Evolutionary conservation across 2,113 vertebrate genomes (phyloP).

Genomic region (Conger conger): DNA sequence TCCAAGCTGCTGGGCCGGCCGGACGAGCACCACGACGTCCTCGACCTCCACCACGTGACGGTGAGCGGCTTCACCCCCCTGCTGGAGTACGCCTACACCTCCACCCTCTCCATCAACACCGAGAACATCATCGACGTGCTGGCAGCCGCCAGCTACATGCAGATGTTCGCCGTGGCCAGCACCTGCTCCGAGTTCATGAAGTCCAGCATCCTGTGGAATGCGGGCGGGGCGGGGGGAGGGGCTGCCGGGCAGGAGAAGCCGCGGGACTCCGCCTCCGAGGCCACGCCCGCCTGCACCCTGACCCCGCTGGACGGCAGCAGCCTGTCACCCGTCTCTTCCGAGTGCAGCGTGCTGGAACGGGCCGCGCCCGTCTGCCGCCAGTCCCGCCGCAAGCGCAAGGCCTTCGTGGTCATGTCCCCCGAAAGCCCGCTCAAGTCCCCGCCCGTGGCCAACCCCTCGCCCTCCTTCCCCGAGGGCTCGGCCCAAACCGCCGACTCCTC

Average conservation of each 20-base stretch:
- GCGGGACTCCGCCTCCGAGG: conserved; percentile 83
- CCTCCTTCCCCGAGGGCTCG: conserved; percentile 83
- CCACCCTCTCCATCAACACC: conserved; percentile 93
- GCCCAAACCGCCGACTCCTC: conserved; percentile 89
- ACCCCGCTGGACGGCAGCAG: conserved; percentile 88
- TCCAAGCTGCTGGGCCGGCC: conserved; percentile 85
- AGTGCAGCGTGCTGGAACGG: conserved; percentile 92
- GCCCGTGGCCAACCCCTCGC: conserved; percentile 86
- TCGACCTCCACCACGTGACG: conserved; percentile 95
- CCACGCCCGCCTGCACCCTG: conserved; percentile 80
- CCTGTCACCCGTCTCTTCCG: conserved; percentile 91
- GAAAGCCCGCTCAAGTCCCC: conserved; percentile 91
- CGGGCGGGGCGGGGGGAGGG: conserved; percentile 45
- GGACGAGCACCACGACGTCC: conserved; percentile 76
- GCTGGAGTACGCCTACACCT: conserved; percentile 94
- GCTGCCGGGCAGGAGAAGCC: conserved; percentile 75
- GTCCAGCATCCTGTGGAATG: conserved; percentile 95
- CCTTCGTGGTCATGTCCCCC: conserved; percentile 86
- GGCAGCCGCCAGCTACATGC: conserved; percentile 97
- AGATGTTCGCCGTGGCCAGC: conserved; percentile 97
- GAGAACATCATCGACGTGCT: conserved; percentile 97
- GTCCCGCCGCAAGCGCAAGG: conserved; percentile 91
- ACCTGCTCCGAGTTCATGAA: conserved; percentile 99
- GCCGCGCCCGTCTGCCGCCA: conserved; percentile 88
- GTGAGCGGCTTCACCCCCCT: conserved; percentile 94